Conservation (phyloP, 2,113 vertebrate genomes). For the Oenanthe melanoleuca region DNA sequence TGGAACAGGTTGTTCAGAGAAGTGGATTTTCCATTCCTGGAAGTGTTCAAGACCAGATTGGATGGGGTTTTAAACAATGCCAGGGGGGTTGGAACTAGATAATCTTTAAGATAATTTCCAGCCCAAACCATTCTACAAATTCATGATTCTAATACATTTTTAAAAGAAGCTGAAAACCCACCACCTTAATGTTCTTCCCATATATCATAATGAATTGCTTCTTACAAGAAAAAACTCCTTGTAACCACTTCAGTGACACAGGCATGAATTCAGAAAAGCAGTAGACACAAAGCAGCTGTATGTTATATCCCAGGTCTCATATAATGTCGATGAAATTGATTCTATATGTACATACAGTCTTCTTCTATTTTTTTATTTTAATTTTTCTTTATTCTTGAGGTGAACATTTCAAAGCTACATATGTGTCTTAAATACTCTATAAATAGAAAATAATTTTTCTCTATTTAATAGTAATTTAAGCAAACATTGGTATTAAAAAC, state of each 20-base stretch:
- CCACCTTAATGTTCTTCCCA: background rate
- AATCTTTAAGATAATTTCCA: background rate
- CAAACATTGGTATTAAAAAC: background rate
- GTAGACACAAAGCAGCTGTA: background rate
- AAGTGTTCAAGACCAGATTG: background rate
- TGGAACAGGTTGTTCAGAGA: background rate
- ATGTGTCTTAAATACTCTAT: background rate
- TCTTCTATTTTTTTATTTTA: background rate
- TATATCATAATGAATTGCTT: background rate
- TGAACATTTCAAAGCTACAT: background rate
- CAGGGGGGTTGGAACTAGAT: rapidly evolving
- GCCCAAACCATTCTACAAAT: background rate
- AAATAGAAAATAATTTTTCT: background rate
- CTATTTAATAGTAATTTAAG: background rate
- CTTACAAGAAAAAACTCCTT: background rate
- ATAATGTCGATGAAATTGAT: background rate
- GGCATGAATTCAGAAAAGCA: background rate
- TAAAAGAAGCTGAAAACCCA: rapidly evolving
- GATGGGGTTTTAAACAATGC: background rate
- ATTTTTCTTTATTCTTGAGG: background rate
- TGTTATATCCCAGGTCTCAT: background rate
- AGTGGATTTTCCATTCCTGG: background rate
- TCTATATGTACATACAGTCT: background rate
- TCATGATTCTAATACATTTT: background rate
- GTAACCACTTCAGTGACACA: background rate